Evolutionary conservation across 2,797 vertebrate genomes (phyloP).

Genomic region (Trematomus bernacchii): DNA sequence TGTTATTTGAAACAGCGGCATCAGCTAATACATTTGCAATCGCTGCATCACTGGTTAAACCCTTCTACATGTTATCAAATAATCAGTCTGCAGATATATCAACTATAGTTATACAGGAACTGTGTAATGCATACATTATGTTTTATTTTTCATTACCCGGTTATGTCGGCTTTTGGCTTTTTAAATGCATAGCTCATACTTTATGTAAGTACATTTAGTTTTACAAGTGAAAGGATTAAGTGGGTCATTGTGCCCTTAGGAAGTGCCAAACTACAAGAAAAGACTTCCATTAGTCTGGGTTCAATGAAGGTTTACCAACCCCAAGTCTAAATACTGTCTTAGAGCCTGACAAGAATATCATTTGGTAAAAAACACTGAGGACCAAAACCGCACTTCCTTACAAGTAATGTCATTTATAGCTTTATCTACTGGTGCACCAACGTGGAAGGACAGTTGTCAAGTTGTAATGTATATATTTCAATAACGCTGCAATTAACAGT

Average conservation of each 20-base stretch:
- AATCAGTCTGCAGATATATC: not conserved
- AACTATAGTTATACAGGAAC: not conserved
- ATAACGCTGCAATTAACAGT: not conserved
- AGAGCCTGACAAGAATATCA: constrained; percentile 4
- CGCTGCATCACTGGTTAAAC: not conserved
- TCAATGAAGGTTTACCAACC: constrained; percentile 21
- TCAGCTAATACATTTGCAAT: too few species aligned
- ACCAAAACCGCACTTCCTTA: not conserved
- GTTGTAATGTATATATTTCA: not conserved
- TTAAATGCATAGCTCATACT: not conserved
- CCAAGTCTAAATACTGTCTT: constrained; percentile 15
- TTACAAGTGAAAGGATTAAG: constrained; percentile 5
- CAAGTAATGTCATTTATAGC: not conserved
- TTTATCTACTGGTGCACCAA: not conserved
- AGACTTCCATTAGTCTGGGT: constrained; percentile 32
- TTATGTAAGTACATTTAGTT: constrained; percentile 2
- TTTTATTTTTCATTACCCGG: not conserved
- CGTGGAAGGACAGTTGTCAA: not conserved
- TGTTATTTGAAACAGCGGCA: too few species aligned
- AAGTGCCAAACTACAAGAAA: not conserved
- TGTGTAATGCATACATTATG: not conserved
- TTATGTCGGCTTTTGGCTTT: not conserved
- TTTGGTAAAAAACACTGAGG: not conserved
- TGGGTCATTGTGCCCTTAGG: constrained; percentile 25
- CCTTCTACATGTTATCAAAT: too few species aligned